A percentile compares a stretch with the other conserved stretches of the same genome.
Evolutionary conservation across 2,113 vertebrate genomes (phyloP).

Genomic region (Calypte anna): DNA sequence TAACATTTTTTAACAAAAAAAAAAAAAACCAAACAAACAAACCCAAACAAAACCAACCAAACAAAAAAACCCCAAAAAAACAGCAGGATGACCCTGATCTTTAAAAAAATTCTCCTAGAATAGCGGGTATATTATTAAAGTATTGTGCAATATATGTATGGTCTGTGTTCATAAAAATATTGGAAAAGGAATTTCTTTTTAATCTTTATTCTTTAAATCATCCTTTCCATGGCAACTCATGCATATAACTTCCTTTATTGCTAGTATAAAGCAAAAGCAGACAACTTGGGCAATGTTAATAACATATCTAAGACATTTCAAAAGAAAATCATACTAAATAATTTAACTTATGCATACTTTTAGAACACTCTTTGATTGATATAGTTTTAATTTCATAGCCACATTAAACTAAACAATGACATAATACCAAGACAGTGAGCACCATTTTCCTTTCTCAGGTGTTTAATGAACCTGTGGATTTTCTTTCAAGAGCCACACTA

Average conservation of each 20-base stretch:
- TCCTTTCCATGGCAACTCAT: neutral
- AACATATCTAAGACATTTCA: neutral
- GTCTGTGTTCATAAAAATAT: neutral
- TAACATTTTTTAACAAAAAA: neutral
- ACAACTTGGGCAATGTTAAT: neutral
- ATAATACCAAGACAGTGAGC: neutral
- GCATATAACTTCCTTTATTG: neutral
- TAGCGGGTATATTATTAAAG: neutral
- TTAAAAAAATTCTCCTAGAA: neutral
- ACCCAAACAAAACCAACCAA: too few species aligned
- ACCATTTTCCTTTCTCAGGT: neutral
- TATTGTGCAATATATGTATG: neutral
- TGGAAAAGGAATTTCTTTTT: neutral
- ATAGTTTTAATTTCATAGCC: neutral
- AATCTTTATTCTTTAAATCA: neutral
- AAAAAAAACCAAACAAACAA: too few species aligned
- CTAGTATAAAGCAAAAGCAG: constrained; percentile 22
- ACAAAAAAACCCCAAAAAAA: neutral
- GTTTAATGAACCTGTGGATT: neutral
- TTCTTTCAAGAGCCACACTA: neutral
- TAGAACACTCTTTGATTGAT: neutral
- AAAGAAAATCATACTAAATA: constrained; percentile 14
- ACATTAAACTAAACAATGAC: neutral
- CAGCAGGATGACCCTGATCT: neutral
- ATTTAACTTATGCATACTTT: neutral